These are phyloP conservation scores for Dermolepida albohirtum DNA, from an alignment of 2,888 invertebrate genomes.

Conservation along the genomic window DNA sequence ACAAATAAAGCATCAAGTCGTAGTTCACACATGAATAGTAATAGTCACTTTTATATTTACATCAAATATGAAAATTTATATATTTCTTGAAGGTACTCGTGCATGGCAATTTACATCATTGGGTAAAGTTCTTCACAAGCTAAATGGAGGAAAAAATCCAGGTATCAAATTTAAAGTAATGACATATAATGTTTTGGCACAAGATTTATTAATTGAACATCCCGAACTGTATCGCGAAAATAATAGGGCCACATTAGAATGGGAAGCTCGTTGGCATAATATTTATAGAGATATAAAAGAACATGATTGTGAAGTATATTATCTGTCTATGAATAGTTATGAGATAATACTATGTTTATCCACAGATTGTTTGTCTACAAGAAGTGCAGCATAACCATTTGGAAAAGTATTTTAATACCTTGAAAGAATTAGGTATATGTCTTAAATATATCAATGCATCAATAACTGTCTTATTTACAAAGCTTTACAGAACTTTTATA, in stretches of 20 bases:
- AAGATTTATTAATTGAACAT: constrained; percentile 81
- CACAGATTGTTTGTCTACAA: constrained; percentile 87
- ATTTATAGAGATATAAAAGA: constrained; percentile 71
- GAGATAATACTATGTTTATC: constrained; percentile 51
- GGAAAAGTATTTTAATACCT: constrained; percentile 69
- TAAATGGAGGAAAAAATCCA: constrained; percentile 43
- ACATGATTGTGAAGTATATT: constrained; percentile 72
- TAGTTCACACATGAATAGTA: constrained; percentile 14
- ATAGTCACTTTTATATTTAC: background rate
- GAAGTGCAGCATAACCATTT: constrained; percentile 81
- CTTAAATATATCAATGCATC: background rate
- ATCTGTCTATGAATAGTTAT: constrained; percentile 17
- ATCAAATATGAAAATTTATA: constrained; percentile 4
- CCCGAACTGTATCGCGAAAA: constrained; percentile 77
- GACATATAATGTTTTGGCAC: constrained; percentile 91
- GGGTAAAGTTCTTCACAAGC: constrained; percentile 43
- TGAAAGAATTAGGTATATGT: constrained; percentile 62
- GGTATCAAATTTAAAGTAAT: constrained; percentile 75
- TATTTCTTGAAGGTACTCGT: constrained; percentile 36
- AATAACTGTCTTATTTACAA: too few species aligned
- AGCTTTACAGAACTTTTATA: too few species aligned
- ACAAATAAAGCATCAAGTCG: constrained; percentile 2
- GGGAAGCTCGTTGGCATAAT: constrained; percentile 75
- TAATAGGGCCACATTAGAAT: constrained; percentile 70
- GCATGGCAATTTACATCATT: constrained; percentile 44